Conservation (phyloP, 2,113 vertebrate species). For the Blennius ocellaris region DNA sequence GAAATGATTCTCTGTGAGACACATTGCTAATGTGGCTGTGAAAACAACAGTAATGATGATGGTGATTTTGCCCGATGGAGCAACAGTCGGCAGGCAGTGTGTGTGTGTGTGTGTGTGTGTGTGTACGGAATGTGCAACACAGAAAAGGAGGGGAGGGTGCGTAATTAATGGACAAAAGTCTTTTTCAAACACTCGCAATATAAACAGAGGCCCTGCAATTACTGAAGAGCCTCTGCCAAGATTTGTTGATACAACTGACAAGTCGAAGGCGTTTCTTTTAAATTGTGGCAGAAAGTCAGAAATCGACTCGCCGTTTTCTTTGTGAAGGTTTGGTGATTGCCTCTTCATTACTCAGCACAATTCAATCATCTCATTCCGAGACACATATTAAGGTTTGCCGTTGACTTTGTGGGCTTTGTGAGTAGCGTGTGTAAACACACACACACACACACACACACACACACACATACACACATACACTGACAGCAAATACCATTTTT, state of each 20-base stretch:
- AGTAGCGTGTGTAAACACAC: background rate
- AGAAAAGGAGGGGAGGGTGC: background rate
- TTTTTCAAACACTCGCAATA: conserved; percentile 4
- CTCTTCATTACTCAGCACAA: too few species aligned
- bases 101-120: too few species aligned
- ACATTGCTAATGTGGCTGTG: conserved; percentile 37
- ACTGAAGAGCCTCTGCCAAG: background rate
- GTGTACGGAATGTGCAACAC: conserved; percentile 5
- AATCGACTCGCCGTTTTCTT: too few species aligned
- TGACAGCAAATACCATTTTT: too few species aligned
- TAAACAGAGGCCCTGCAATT: conserved; percentile 8
- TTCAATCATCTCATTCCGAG: too few species aligned
- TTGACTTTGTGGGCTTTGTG: conserved; percentile 40
- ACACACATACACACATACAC: background rate
- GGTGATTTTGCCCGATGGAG: conserved; percentile 49
- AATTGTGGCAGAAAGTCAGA: too few species aligned
- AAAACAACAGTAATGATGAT: conserved; percentile 37
- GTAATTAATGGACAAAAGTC: conserved; percentile 24
- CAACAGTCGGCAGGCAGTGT: too few species aligned
- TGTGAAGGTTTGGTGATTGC: too few species aligned
- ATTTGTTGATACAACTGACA: conserved; percentile 21
- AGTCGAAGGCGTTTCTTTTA: background rate
- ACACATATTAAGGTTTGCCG: background rate
- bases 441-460: background rate
- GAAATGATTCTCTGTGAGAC: conserved; percentile 35